Evolutionary conservation across 2,113 vertebrate species (phyloP).

Genomic region (Rhinogobius similis): DNA sequence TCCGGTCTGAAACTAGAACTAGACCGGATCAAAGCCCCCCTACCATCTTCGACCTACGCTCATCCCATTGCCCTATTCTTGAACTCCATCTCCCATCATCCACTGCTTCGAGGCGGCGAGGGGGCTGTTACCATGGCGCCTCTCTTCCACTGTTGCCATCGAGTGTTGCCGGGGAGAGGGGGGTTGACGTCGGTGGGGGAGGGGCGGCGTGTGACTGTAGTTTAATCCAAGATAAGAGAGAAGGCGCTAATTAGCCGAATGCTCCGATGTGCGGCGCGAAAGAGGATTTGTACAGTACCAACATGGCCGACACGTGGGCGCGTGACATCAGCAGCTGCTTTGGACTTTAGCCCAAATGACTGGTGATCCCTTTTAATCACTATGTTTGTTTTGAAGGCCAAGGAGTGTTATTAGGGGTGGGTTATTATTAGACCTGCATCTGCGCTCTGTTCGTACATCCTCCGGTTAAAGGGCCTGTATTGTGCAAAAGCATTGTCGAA

Average conservation of each 20-base stretch:
- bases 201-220: constrained; percentile 52
- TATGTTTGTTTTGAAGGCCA: constrained; percentile 40
- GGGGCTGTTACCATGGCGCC: constrained; percentile 70
- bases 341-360: constrained; percentile 24
- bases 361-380: constrained; percentile 47
- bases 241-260: constrained; percentile 70
- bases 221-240: constrained; percentile 73
- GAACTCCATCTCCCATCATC: constrained; percentile 57
- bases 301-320: constrained; percentile 25
- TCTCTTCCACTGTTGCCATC: constrained; percentile 60
- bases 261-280: constrained; percentile 46
- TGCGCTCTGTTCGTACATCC: neutral
- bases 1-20: too few relatives aligned
- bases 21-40: too few relatives aligned
- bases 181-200: constrained; percentile 16
- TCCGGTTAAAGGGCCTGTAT: neutral
- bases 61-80: constrained; percentile 8
- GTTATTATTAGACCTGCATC: neutral
- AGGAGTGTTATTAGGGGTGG: constrained; percentile 10
- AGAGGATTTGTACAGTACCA: constrained; percentile 52
- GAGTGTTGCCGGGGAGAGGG: constrained; percentile 53
- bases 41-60: neutral
- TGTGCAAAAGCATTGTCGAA: neutral
- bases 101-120: constrained; percentile 25
- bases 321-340: constrained; percentile 34